These are phyloP conservation scores for Lepisosteus oculatus DNA, from an alignment of 2,113 vertebrate genomes.

Conservation along the genomic window DNA sequence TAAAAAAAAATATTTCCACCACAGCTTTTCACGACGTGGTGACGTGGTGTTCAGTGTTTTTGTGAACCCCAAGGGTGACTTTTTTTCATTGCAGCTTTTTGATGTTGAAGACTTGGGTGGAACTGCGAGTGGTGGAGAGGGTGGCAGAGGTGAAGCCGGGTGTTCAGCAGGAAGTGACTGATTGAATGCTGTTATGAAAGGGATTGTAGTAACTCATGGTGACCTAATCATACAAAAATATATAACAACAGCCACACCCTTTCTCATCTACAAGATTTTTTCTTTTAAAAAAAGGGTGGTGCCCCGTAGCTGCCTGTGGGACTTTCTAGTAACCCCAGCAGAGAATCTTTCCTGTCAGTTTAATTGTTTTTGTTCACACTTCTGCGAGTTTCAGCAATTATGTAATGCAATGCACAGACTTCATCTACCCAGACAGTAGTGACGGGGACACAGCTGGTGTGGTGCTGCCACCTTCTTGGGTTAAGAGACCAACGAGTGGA, in stretches of 20 bases:
- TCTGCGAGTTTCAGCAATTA: neutral
- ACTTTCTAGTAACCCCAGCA: neutral
- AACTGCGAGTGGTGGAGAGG: neutral
- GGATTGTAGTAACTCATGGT: constrained; percentile 3
- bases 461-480: too few species aligned
- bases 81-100: neutral
- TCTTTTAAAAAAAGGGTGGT: constrained; percentile 8
- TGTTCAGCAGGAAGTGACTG: constrained; percentile 35
- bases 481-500: too few species aligned
- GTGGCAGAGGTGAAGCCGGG: constrained; percentile 27
- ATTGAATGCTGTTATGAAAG: constrained; percentile 14
- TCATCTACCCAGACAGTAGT: too few species aligned
- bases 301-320: neutral
- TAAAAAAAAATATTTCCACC: constrained; percentile 15
- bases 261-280: neutral
- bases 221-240: neutral
- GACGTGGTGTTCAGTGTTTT: neutral
- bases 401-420: neutral
- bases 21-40: neutral
- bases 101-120: constrained; percentile 13
- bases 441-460: too few species aligned
- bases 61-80: neutral
- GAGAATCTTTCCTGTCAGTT: constrained; percentile 2
- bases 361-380: neutral
- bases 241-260: constrained; percentile 27